These are phyloP conservation scores for Hypsopygia costalis DNA, from an alignment of 2,888 invertebrate genomes.

Conservation along the genomic window DNA sequence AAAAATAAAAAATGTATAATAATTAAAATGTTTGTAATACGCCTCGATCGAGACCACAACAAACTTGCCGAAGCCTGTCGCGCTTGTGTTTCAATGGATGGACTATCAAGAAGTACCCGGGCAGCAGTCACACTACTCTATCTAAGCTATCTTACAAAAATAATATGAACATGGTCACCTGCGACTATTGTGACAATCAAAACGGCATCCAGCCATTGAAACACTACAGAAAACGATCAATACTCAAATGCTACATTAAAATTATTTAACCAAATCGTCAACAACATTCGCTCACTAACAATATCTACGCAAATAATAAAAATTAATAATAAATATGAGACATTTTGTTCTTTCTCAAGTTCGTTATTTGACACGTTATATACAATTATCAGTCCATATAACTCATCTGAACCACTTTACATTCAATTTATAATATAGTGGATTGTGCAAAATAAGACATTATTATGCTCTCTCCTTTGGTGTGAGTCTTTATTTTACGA, in stretches of 20 bases:
- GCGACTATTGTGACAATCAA: constrained; percentile 38
- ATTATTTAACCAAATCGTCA: constrained; percentile 59
- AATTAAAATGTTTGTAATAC: constrained; percentile 20
- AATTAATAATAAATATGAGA: constrained; percentile 70
- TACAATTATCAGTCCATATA: constrained; percentile 70
- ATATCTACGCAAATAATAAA: constrained; percentile 46
- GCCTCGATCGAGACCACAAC: constrained; percentile 12
- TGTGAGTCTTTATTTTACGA: constrained; percentile 29
- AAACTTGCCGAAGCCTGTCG: too few relatives aligned
- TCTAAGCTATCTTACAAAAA: constrained; percentile 41
- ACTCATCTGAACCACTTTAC: constrained; percentile 39
- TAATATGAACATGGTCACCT: constrained; percentile 41
- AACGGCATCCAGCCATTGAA: constrained; percentile 31
- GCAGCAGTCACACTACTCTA: constrained; percentile 31
- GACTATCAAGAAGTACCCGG: constrained; percentile 22
- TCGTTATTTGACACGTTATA: constrained; percentile 56
- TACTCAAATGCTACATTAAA: constrained; percentile 51
- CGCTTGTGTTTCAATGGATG: constrained; percentile 32
- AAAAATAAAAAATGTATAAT: constrained; percentile 48
- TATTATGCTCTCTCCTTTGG: constrained; percentile 44
- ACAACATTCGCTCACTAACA: constrained; percentile 58
- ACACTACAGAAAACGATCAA: constrained; percentile 26
- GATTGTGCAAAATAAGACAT: constrained; percentile 44
- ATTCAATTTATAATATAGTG: constrained; percentile 23
- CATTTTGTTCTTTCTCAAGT: constrained; percentile 66